phyloP scores from a whole-genome alignment of 2,113 vertebrate species.

The Brevimyrus niger region DNA sequence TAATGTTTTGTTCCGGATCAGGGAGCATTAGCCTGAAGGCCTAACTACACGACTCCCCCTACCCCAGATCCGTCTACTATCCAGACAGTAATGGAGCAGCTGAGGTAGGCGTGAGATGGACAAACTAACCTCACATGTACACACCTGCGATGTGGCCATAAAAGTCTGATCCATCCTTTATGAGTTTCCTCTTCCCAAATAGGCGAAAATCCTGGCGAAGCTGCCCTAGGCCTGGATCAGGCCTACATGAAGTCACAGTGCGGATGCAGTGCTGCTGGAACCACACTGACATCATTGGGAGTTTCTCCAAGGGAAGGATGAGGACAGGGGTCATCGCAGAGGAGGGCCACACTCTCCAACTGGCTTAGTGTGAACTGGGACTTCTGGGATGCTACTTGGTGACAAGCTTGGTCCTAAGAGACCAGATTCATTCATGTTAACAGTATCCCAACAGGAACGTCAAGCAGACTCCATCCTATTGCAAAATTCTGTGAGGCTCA shows the following conservation, averaged over 20 bases:
- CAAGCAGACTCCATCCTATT: neutral
- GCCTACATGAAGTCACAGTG: slow-evolving; percentile 28
- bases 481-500: neutral
- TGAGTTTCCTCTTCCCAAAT: slow-evolving; percentile 31
- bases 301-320: slow-evolving; percentile 25
- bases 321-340: slow-evolving; percentile 20
- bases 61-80: neutral
- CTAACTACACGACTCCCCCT: neutral
- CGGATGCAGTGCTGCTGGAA: slow-evolving; percentile 15
- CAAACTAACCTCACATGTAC: neutral
- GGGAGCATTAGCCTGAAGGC: slow-evolving; percentile 24
- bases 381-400: slow-evolving; percentile 26
- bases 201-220: slow-evolving; percentile 3
- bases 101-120: neutral
- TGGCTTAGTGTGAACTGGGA: neutral
- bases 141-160: slow-evolving; percentile 26
- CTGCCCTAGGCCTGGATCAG: slow-evolving; percentile 15
- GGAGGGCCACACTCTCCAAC: neutral
- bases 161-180: slow-evolving; percentile 29
- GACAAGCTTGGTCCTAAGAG: neutral
- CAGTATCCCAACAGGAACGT: neutral
- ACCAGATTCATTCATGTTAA: neutral
- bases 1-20: slow-evolving; percentile 39
- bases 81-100: neutral
- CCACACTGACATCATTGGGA: slow-evolving; percentile 34